Conservation (phyloP, 1,140 invertebrate genomes). For the Psix sp. region DNA sequence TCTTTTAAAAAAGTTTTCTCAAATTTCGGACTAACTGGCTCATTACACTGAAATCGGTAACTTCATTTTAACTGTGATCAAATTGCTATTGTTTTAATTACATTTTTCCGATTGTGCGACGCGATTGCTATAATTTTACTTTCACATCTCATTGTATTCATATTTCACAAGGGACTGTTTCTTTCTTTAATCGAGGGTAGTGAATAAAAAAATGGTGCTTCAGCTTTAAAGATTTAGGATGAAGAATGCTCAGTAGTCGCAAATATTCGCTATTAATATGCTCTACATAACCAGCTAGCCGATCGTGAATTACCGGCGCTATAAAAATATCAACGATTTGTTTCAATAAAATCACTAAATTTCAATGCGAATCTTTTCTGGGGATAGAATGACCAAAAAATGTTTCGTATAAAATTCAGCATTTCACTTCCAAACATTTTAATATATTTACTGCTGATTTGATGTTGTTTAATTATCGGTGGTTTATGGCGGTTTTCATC, state of each 20-base stretch:
- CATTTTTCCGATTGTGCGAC: too few species aligned
- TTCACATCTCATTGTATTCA: constrained; percentile 5
- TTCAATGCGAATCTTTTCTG: background rate
- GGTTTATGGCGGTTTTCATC: constrained; percentile 12
- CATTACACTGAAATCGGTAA: too few species aligned
- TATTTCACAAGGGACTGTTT: background rate
- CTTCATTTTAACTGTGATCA: too few species aligned
- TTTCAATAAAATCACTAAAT: constrained; percentile 1
- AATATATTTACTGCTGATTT: constrained; percentile 1
- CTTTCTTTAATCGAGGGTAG: background rate
- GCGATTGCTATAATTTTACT: background rate
- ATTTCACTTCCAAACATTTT: constrained; percentile 11
- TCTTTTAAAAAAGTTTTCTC: too few species aligned
- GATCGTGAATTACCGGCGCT: constrained; percentile 2
- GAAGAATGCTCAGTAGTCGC: background rate
- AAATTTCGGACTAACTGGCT: too few species aligned
- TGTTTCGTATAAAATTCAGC: constrained; percentile 1
- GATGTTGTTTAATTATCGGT: background rate
- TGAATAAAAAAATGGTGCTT: constrained; percentile 2
- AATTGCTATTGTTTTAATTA: too few species aligned
- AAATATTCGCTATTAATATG: background rate
- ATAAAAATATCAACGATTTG: constrained; percentile 1
- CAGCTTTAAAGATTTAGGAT: background rate
- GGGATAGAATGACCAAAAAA: constrained; percentile 5
- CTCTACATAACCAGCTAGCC: background rate